Evolutionary conservation across 2,113 vertebrate genomes (phyloP), one percentile per base, ranked within the genome.

Genomic region (Chlamydotis undulata): DNA sequence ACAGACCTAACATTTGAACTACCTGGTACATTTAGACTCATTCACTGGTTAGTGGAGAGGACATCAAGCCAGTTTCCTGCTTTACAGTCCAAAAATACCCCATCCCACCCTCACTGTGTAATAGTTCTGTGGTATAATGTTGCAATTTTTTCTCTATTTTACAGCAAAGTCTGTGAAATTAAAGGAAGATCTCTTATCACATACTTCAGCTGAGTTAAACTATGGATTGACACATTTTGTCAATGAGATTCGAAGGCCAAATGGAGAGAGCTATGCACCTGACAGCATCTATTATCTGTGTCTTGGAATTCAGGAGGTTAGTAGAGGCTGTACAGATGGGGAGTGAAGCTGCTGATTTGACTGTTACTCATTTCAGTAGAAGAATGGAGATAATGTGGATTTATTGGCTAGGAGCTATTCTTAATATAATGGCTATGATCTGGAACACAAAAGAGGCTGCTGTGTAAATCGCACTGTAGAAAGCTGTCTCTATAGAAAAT

Each of bases 271-370:
- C 94, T 99, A 99, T 95, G 98, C 99, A 94, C 98, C 99, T 43
- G 99, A 99, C 98, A 99, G 99, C 97, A 98, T 99, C 95, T 99
- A 99, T 97, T 99, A 99, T 98, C 98, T 99, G 96, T 99, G 99
- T 97, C 98, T 99, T 96, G 99, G 99, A 75, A 99, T 99, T 96
- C 99, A 99, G 96, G 99, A 99, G 99, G 99, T 99, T 90, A 94
- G 99, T 98, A 86, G 88, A 93, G 82, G 87, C 93, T 89, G 57
- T 79, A 94, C 63, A 60, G 45, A 60, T 88, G 64, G 31, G 59
- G 81, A 91, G 64, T 16, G 13, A 71, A 87, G 53, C 80, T 92
- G 75, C 83, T 93, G 78, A 71, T 91, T 79, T 93, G 53, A 69
- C 76, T 69, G 29, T 83, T 74, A 91, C 61, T 53, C 52, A 8